Evolutionary conservation across 2,888 invertebrate genomes (phyloP).

Genomic region (Lymantria dispar): DNA sequence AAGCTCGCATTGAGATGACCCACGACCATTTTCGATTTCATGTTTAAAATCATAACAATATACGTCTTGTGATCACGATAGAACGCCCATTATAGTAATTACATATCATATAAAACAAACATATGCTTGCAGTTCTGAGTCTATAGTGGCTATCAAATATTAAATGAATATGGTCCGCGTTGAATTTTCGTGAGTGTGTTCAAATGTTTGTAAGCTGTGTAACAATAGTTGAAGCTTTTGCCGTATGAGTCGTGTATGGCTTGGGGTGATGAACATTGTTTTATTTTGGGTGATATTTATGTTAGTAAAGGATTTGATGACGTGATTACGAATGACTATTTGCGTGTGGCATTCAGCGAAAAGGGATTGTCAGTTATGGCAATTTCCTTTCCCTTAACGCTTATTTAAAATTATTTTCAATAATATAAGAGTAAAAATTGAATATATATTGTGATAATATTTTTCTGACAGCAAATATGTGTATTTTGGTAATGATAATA

Average conservation of each 20-base stretch:
- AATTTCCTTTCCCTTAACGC: slow-evolving; percentile 20
- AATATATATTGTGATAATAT: too few relatives aligned
- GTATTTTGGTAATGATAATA: too few relatives aligned
- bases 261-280: slow-evolving; percentile 72
- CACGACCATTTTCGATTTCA: slow-evolving; percentile 73
- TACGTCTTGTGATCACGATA: slow-evolving; percentile 68
- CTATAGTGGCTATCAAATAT: slow-evolving; percentile 9
- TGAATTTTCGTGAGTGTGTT: slow-evolving; percentile 25
- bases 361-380: slow-evolving; percentile 17
- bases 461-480: background rate
- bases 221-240: slow-evolving; percentile 68
- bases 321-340: slow-evolving; percentile 52
- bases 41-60: slow-evolving; percentile 75
- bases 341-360: slow-evolving; percentile 51
- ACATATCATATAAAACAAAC: slow-evolving; percentile 52
- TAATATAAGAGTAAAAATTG: too few relatives aligned
- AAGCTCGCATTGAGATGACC: slow-evolving; percentile 63
- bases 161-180: slow-evolving; percentile 17
- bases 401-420: background rate
- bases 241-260: slow-evolving; percentile 69
- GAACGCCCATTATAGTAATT: slow-evolving; percentile 71
- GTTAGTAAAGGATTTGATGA: slow-evolving; percentile 46
- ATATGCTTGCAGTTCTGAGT: slow-evolving; percentile 37
- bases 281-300: slow-evolving; percentile 65
- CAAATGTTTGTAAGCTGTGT: slow-evolving; percentile 48